Evolutionary conservation across 1,140 invertebrate species (phyloP), one percentile per base, ranked within the genome.

Genomic region (Globodera ellingtonae): DNA sequence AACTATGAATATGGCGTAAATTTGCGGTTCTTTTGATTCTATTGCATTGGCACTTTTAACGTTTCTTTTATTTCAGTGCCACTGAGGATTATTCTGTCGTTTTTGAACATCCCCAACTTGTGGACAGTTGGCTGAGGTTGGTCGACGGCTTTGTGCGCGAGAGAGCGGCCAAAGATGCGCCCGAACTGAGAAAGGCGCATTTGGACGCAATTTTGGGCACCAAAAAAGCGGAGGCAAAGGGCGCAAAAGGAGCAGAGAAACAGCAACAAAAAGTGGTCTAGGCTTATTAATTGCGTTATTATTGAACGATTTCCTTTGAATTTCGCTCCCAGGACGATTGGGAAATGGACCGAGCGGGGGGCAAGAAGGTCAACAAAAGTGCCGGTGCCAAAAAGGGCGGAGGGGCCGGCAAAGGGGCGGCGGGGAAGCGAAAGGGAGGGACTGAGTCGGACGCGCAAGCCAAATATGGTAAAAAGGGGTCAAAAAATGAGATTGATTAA

Each of bases 281-380:
- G 70, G 35, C 35, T 35, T 35, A 35, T 35, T 35, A 35, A 35
- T 35, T 35, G 35, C 2, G 35, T 35, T 35, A 35, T 35, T 35
- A 35, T 35, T 35, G 35, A 35, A 35, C 35, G 35, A 35, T 35
- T 35, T 35, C 3, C 35, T 35, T 35, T 35, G 35, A 35, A 35
- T 35, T 35, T 35, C 35, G 0, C 35, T 35, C 86, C 83, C 52
- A 84, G 73, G 83, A 84, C 59, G 83, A 84, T 67, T 84, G 83
- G 83, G 83, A 72, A 3, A 18, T 69, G 21, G 75, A 77, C 35
- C 62, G n/a, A 70, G 10, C 13, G 72, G 74, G 21, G 81, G 81
- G 66, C 67, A 84, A 59, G 74, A 84, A 84, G 65, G 78, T 75
- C 21, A 81, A 82, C 21, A 81, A 82, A 71, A 82, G 82, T 62